Evolutionary conservation across 2,797 vertebrate genomes (phyloP).

Genomic region (Poeciliopsis gracilis): DNA sequence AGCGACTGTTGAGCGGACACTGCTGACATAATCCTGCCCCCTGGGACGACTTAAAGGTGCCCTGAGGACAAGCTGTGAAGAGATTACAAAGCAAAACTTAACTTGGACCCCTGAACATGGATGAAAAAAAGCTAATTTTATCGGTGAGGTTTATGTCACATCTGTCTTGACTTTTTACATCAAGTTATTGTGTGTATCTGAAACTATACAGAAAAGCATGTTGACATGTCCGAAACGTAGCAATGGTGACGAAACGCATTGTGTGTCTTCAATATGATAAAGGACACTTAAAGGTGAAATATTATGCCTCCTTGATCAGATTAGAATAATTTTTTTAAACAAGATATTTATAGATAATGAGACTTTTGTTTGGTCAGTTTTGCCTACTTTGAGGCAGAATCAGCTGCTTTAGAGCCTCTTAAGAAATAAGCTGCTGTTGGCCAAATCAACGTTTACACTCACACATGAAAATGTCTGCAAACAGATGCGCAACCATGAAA

Average conservation of each 20-base stretch:
- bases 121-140: not conserved
- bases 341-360: too few species aligned
- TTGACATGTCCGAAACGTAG: not conserved
- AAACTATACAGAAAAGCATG: constrained; percentile 37
- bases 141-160: not conserved
- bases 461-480: too few species aligned
- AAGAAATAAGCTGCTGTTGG: too few species aligned
- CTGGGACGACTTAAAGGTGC: constrained; percentile 92
- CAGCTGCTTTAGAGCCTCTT: too few species aligned
- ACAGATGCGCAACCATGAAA: too few species aligned
- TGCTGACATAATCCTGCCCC: constrained; percentile 85
- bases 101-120: constrained; percentile 1
- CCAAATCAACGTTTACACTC: too few species aligned
- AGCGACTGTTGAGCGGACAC: constrained; percentile 91
- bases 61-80: constrained; percentile 88
- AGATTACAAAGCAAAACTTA: not conserved
- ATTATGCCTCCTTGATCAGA: too few species aligned
- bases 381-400: too few species aligned
- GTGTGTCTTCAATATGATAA: not conserved
- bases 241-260: not conserved
- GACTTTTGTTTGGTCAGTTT: too few species aligned
- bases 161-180: constrained; percentile 31
- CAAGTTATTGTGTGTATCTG: constrained; percentile 25
- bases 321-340: too few species aligned
- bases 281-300: not conserved